Conservation (phyloP, 30 jellyfish, hydroid and myxozoan genomes). For the Hydra vulgaris region DNA sequence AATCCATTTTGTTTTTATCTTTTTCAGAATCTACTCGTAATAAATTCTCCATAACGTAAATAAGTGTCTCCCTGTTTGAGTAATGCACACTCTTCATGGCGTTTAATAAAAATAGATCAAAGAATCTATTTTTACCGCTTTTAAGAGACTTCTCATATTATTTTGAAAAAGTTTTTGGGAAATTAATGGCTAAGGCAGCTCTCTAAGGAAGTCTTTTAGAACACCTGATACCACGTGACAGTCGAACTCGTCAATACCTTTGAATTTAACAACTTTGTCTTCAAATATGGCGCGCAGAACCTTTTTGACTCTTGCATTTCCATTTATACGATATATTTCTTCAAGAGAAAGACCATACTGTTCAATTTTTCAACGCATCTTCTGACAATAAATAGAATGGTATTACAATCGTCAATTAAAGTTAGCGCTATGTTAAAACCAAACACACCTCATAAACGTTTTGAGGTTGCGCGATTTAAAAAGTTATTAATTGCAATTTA, state of each 20-base stretch:
- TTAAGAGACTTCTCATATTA: conserved; percentile 16
- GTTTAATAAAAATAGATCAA: conserved; percentile 33
- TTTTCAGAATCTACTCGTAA: conserved; percentile 44
- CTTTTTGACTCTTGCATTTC: conserved; percentile 79
- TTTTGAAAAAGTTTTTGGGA: conserved; percentile 40
- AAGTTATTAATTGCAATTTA: conserved; percentile 58
- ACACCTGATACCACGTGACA: conserved; percentile 88
- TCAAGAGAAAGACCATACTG: conserved; percentile 56
- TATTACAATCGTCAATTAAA: conserved; percentile 52
- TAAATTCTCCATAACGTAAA: conserved; percentile 73
- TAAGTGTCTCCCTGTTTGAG: conserved; percentile 72
- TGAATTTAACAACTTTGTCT: conserved; percentile 39
- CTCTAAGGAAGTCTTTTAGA: conserved; percentile 80
- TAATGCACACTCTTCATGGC: conserved; percentile 45
- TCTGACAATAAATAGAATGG: conserved; percentile 73
- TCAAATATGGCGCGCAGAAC: conserved; percentile 63
- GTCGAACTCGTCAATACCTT: conserved; percentile 53
- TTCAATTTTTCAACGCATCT: conserved; percentile 86
- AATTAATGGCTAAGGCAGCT: conserved; percentile 80
- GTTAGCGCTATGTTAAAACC: conserved; percentile 73
- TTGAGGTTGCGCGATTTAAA: conserved; percentile 79
- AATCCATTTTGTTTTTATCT: conserved; percentile 77
- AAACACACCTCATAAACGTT: conserved; percentile 70
- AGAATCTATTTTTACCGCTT: conserved; percentile 20
- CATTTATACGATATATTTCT: conserved; percentile 84